phyloP scores from a whole-genome alignment of 2,113 vertebrate species.

The Rhea americana region DNA sequence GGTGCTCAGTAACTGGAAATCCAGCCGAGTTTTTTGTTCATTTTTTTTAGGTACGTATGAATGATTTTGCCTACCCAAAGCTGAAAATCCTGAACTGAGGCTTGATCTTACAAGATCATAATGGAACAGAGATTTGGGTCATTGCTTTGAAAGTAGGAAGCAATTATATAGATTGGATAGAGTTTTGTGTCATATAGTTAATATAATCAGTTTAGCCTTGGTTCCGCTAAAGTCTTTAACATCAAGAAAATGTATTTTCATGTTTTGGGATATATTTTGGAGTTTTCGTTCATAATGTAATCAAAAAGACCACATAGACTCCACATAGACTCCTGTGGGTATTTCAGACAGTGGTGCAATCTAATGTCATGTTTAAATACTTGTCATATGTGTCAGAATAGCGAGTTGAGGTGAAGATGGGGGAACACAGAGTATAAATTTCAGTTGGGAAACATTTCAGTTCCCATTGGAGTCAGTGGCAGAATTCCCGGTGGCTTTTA shows the following conservation, averaged over 20 bases:
- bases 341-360: not conserved
- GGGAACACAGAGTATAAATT: not conserved
- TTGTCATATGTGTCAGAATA: not conserved
- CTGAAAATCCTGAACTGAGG: not conserved
- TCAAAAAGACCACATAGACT: not conserved
- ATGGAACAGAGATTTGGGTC: not conserved
- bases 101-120: not conserved
- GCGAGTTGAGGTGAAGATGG: not conserved
- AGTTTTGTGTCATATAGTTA: not conserved
- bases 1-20: not conserved
- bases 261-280: not conserved
- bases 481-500: not conserved
- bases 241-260: not conserved
- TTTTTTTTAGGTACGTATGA: not conserved
- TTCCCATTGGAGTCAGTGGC: not conserved
- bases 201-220: not conserved
- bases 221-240: not conserved
- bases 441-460: not conserved
- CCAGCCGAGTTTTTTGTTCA: not conserved
- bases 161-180: not conserved
- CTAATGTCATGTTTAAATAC: not conserved
- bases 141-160: not conserved
- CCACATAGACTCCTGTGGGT: not conserved
- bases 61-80: not conserved
- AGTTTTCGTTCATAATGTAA: not conserved